phyloP scores from a whole-genome alignment of 2,113 vertebrate species.

The Oryzias javanicus region DNA sequence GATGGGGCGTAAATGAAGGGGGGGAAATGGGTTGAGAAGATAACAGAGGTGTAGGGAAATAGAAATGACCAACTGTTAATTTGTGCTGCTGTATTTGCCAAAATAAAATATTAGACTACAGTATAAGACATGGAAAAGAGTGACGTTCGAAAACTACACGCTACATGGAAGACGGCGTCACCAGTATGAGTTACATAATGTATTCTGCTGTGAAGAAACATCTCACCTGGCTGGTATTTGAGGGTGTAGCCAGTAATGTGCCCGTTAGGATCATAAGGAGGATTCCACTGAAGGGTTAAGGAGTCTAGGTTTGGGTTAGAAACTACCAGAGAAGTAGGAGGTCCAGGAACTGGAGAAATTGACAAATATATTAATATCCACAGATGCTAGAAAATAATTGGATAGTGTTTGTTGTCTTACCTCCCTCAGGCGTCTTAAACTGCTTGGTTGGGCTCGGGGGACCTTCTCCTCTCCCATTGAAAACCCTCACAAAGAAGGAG shows the following conservation, averaged over 20 bases:
- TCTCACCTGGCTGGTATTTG: slow-evolving; percentile 93
- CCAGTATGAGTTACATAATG: background rate
- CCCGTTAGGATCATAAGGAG: slow-evolving; percentile 87
- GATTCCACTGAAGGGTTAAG: slow-evolving; percentile 90
- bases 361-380: background rate
- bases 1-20: slow-evolving; percentile 32
- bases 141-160: slow-evolving; percentile 41
- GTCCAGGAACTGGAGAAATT: slow-evolving; percentile 83
- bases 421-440: slow-evolving; percentile 93
- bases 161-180: slow-evolving; percentile 37
- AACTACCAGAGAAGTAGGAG: slow-evolving; percentile 83
- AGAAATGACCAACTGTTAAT: slow-evolving; percentile 67
- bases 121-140: slow-evolving; percentile 39
- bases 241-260: slow-evolving; percentile 88
- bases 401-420: slow-evolving; percentile 65
- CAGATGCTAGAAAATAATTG: background rate
- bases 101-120: slow-evolving; percentile 31
- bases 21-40: slow-evolving; percentile 34
- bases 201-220: background rate
- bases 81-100: slow-evolving; percentile 34
- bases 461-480: slow-evolving; percentile 92
- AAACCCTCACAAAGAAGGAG: slow-evolving; percentile 84
- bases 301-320: slow-evolving; percentile 84
- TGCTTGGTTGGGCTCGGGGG: slow-evolving; percentile 79
- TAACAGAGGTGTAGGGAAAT: slow-evolving; percentile 41